Evolutionary conservation across 53 echinoderm and acorn worm species (phyloP).

Genomic region (Patiria pectinifera): DNA sequence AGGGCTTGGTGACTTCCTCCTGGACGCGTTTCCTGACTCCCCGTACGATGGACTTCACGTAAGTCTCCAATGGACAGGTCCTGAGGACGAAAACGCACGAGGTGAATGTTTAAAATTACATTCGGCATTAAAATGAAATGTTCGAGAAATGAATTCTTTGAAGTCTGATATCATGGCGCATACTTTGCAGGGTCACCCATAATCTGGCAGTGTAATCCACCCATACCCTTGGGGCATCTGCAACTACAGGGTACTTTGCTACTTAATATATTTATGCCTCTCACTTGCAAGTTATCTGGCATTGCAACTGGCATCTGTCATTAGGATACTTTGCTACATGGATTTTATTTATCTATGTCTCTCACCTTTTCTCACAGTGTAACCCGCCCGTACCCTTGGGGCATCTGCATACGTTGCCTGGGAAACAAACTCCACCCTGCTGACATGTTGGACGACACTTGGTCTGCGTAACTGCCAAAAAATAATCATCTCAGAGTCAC

Average conservation of each 20-base stretch:
- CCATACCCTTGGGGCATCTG: not conserved
- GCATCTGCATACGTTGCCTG: conserved; percentile 85
- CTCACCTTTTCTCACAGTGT: conserved; percentile 88
- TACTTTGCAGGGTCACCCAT: too few species aligned
- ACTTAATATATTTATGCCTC: not conserved
- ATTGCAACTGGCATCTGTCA: too few species aligned
- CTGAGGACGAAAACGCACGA: conserved; percentile 18
- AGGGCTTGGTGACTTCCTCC: conserved; percentile 69
- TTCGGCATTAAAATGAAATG: too few species aligned
- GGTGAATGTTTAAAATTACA: too few species aligned
- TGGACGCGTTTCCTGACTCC: conserved; percentile 49
- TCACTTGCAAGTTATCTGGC: conserved; percentile 26
- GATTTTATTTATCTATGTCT: too few species aligned
- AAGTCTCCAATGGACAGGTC: conserved; percentile 79
- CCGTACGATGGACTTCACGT: conserved; percentile 45
- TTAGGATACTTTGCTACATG: not conserved
- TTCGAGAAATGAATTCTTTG: too few species aligned
- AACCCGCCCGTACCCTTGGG: conserved; percentile 79
- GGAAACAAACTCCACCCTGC: conserved; percentile 88
- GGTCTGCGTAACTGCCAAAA: conserved; percentile 50
- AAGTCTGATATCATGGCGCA: too few species aligned
- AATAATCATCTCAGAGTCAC: too few species aligned
- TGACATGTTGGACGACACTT: conserved; percentile 82
- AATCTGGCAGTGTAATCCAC: too few species aligned
- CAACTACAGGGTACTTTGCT: not conserved